These are phyloP conservation scores for Anastrepha obliqua DNA, from an alignment of 1,140 invertebrate genomes.

Conservation along the genomic window DNA sequence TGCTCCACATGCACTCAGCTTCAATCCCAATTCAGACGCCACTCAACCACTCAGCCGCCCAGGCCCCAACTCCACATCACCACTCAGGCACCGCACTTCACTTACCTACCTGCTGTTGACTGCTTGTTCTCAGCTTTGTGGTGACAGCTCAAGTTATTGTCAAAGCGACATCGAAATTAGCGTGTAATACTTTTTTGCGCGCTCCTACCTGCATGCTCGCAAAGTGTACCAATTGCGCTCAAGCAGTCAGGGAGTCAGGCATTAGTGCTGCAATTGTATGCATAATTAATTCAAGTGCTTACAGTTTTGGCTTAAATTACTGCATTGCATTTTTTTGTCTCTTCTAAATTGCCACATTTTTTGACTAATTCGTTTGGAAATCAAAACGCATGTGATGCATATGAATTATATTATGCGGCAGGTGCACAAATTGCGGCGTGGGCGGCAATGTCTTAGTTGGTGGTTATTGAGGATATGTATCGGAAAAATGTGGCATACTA, in stretches of 20 bases:
- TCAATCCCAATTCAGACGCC: neutral
- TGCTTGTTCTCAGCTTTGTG: neutral
- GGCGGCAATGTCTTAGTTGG: too few species aligned
- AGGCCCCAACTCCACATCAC: neutral
- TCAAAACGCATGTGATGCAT: neutral
- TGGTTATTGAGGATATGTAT: too few species aligned
- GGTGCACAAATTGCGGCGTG: too few species aligned
- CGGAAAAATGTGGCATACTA: too few species aligned
- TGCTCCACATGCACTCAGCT: neutral
- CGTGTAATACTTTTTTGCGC: neutral
- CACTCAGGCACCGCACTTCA: neutral
- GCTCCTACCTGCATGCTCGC: too few species aligned
- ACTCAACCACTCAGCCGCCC: neutral
- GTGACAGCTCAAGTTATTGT: conserved; percentile 19
- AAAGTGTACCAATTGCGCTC: too few species aligned
- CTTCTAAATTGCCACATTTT: neutral
- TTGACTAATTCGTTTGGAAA: neutral
- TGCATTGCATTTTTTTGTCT: neutral
- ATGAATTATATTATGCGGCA: neutral
- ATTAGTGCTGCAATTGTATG: neutral
- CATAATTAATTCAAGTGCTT: neutral
- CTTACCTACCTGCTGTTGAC: neutral
- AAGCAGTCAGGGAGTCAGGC: neutral
- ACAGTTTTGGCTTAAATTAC: neutral
- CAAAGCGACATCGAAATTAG: conserved; percentile 24